Evolutionary conservation across 1,140 invertebrate species (phyloP).

Genomic region (Zaprionus gabonicus): DNA sequence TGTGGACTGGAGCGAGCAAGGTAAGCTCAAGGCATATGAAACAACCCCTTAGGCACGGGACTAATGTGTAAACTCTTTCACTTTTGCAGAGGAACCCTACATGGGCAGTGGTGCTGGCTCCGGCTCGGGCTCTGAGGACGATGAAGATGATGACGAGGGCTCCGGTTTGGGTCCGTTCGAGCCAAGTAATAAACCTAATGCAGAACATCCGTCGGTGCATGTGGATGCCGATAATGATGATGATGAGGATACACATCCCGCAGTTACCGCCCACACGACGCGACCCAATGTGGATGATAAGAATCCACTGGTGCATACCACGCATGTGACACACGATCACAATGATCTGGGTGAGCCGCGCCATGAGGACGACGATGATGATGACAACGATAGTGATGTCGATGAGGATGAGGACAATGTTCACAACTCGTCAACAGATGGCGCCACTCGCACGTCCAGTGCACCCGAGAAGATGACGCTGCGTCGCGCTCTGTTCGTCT

Average conservation of each 20-base stretch:
- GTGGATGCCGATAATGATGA: conserved; percentile 68
- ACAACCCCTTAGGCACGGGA: neutral
- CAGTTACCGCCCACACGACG: conserved; percentile 59
- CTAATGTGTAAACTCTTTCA: conserved; percentile 2
- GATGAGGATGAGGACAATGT: conserved; percentile 37
- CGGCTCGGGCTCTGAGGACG: conserved; percentile 85
- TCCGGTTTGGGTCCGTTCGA: conserved; percentile 84
- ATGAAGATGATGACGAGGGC: conserved; percentile 85
- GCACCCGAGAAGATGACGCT: conserved; percentile 86
- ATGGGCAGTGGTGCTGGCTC: conserved; percentile 87
- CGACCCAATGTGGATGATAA: conserved; percentile 69
- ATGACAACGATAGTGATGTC: conserved; percentile 29
- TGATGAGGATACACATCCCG: conserved; percentile 64
- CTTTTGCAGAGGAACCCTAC: conserved; percentile 85
- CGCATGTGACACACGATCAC: conserved; percentile 58
- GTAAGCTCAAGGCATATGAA: conserved; percentile 71
- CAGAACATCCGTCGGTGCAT: conserved; percentile 64
- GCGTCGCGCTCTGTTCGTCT: conserved; percentile 88
- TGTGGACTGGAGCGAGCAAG: conserved; percentile 93
- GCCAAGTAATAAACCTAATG: conserved; percentile 78
- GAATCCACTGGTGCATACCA: conserved; percentile 58
- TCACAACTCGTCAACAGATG: conserved; percentile 35
- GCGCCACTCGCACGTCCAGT: conserved; percentile 49
- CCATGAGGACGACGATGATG: conserved; percentile 42
- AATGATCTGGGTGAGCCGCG: conserved; percentile 58